Evolutionary conservation across 2,888 invertebrate species (phyloP), one percentile per base, ranked within the genome.

Genomic region (Diarsia brunnea): DNA sequence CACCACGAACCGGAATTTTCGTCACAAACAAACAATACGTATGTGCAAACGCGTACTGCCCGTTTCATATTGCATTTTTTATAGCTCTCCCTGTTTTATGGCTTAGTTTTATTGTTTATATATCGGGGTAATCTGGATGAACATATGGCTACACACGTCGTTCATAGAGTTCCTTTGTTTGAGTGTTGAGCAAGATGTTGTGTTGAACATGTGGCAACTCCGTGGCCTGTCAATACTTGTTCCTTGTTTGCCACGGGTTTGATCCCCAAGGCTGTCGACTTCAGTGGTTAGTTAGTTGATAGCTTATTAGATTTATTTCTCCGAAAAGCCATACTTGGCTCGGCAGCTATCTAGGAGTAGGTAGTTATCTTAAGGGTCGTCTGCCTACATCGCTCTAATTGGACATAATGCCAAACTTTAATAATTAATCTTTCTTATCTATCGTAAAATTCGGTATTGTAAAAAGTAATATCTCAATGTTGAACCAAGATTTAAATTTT

Each of bases 61-160:
- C 69, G 75, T 78, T 85, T 83, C 65, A 68, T 74, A 80, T 85
- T 83, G 85, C 75, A 85, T 80, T 81, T 82, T 84, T 83, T 78
- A 85, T 78, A 67, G 74, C 64, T 65, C 45, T 47, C 68, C 75
- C 79, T 63, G 58, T 69, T 83, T 78, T 68, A 76, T 72, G n/a
- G 75, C 67, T 72, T 61, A 60, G 61, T 77, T 84, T 80, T 78
- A 77, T 85, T 72, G 73, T 66, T 69, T 71, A 63, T 77, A 55
- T 71, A 75, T 83, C 21, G 61, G 71, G 12, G 47, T 81, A 83
- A 81, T 83, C 55, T 81, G 61, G 58, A 53, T 58, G 64, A 63
- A 61, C 70, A 73, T 66, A 72, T 71, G 68, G 68, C 58, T 60
- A 45, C 64, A 4, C 49, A 58, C 21, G 24, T 53, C 63, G 63